Conservation (phyloP, 2,797 vertebrate genomes). For the Huso huso region DNA sequence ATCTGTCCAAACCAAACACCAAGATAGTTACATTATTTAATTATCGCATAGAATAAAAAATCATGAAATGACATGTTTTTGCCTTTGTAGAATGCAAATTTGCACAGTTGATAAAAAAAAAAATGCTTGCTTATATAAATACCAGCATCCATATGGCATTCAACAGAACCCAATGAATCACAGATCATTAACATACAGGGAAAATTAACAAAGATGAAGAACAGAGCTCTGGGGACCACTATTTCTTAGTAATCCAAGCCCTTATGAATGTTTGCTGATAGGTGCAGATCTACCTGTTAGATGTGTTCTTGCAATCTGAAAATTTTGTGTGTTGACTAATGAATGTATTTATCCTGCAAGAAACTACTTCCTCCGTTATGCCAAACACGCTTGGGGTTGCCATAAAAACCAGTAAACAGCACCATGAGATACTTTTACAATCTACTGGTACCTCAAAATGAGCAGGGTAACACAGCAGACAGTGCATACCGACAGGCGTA, state of each 20-base stretch:
- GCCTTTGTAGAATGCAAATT: neutral
- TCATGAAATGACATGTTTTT: neutral
- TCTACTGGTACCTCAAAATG: too few species aligned
- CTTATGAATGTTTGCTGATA: neutral
- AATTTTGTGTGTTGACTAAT: neutral
- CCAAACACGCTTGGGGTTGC: too few species aligned
- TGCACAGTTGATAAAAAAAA: neutral
- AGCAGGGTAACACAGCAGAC: too few species aligned
- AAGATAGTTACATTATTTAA: too few species aligned
- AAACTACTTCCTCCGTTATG: too few species aligned
- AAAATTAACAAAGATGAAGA: conserved; percentile 31
- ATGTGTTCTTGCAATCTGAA: neutral
- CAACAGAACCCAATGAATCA: conserved; percentile 33
- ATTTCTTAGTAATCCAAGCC: conserved; percentile 4
- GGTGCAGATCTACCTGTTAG: neutral
- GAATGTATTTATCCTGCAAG: neutral
- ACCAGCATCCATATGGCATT: conserved; percentile 31
- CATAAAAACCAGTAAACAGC: too few species aligned
- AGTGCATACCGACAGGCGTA: too few species aligned
- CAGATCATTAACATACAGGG: conserved; percentile 37
- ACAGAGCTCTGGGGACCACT: conserved; percentile 24
- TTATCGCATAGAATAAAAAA: neutral
- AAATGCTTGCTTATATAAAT: conserved; percentile 21
- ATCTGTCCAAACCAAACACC: too few species aligned
- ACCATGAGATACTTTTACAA: too few species aligned